Conservation (phyloP, 2,797 vertebrate species). For the Buceros bicornis region DNA sequence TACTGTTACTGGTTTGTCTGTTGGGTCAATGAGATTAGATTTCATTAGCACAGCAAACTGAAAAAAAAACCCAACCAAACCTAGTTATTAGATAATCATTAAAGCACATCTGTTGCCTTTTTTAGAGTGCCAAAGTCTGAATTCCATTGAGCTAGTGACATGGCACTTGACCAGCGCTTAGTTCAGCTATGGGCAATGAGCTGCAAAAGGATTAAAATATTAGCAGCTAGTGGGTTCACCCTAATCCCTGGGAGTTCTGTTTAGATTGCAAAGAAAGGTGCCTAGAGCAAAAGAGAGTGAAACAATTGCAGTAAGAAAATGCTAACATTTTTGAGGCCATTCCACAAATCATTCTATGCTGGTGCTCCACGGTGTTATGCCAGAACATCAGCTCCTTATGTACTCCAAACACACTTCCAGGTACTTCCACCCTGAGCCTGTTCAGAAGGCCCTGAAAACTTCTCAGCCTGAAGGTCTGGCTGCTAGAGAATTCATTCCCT, state of each 20-base stretch:
- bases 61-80: background rate
- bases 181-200: conserved; percentile 68
- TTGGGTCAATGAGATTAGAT: conserved; percentile 61
- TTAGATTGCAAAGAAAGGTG: conserved; percentile 41
- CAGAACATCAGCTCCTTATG: background rate
- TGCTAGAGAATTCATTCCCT: background rate
- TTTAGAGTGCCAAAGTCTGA: conserved; percentile 72
- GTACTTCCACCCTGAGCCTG: background rate
- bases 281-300: conserved; percentile 19
- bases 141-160: conserved; percentile 71
- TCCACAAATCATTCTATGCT: background rate
- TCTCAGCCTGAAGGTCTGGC: background rate
- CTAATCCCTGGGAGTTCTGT: conserved; percentile 36
- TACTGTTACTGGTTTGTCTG: conserved; percentile 35
- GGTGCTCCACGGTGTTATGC: background rate
- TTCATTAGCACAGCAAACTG: conserved; percentile 61
- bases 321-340: background rate
- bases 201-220: conserved; percentile 70
- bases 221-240: conserved; percentile 18
- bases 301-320: conserved; percentile 61
- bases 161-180: conserved; percentile 66
- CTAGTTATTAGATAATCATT: conserved; percentile 66
- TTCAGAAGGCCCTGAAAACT: background rate
- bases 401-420: background rate
- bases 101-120: conserved; percentile 67